Evolutionary conservation across 37 sponge, comb jelly and placozoan genomes (phyloP).

Genomic region (Ephydatia muelleri): DNA sequence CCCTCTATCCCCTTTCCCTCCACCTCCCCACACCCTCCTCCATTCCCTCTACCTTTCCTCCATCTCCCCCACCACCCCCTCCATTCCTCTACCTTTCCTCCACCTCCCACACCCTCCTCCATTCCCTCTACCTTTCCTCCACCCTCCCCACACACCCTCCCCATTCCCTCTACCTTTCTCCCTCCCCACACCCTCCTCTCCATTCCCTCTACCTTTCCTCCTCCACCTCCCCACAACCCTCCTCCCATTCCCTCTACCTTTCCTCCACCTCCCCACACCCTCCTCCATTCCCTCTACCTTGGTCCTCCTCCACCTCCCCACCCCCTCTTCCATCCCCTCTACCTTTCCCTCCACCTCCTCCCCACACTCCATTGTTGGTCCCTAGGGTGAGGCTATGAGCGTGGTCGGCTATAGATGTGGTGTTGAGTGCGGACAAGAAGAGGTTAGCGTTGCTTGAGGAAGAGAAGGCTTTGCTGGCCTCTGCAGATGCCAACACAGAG

Average conservation of each 20-base stretch:
- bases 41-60: slow-evolving; percentile 24
- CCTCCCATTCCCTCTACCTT: background rate
- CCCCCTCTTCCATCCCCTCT: background rate
- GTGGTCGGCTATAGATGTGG: slow-evolving; percentile 88
- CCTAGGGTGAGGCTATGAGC: slow-evolving; percentile 86
- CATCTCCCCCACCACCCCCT: background rate
- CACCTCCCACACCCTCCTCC: background rate
- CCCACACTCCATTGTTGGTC: no score
- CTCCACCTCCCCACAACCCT: background rate
- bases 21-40: background rate
- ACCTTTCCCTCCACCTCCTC: no score
- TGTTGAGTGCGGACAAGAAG: slow-evolving; percentile 87
- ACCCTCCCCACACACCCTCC: background rate
- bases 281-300: slow-evolving; percentile 31
- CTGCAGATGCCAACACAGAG: slow-evolving; percentile 68
- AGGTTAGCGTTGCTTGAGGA: slow-evolving; percentile 76
- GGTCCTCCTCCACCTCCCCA: slow-evolving; percentile 8
- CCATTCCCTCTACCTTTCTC: slow-evolving; percentile 56
- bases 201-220: background rate
- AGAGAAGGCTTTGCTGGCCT: slow-evolving; percentile 54
- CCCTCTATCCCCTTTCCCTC: background rate
- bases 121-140: background rate
- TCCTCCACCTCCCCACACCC: background rate
- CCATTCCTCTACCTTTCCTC: background rate
- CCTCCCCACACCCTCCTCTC: background rate